Conservation (phyloP, 1,140 invertebrate species). For the Stenopsyche tienmushanensis region DNA sequence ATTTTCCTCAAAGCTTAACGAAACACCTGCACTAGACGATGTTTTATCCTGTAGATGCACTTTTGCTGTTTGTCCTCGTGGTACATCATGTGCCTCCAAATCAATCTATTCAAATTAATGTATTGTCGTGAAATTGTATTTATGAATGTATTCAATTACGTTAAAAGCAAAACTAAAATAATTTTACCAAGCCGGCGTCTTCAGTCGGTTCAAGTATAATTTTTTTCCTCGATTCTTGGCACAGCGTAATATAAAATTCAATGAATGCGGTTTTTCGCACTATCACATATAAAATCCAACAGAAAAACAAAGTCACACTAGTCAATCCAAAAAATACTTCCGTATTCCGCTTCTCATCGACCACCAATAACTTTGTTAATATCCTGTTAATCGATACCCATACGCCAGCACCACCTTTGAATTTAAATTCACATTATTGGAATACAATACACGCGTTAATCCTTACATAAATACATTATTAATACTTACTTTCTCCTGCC, state of each 20-base stretch:
- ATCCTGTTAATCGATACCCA: constrained; percentile 83
- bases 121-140: neutral
- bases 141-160: too few species aligned
- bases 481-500: constrained; percentile 83
- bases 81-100: constrained; percentile 55
- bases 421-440: neutral
- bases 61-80: constrained; percentile 60
- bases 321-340: constrained; percentile 83
- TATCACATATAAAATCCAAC: constrained; percentile 73
- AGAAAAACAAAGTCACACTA: constrained; percentile 69
- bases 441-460: too few species aligned
- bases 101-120: constrained; percentile 53
- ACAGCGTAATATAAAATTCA: constrained; percentile 76
- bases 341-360: constrained; percentile 76
- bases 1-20: constrained; percentile 32
- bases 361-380: constrained; percentile 73
- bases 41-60: constrained; percentile 59
- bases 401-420: constrained; percentile 78
- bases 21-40: constrained; percentile 47
- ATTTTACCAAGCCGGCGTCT: constrained; percentile 73
- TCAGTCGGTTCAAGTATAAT: constrained; percentile 76
- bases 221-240: constrained; percentile 68
- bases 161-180: neutral
- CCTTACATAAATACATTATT: neutral
- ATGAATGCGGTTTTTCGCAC: constrained; percentile 79